Evolutionary conservation across 2,888 invertebrate genomes (phyloP), one percentile per base, ranked within the genome.

Genomic region (Muschampia staudingeri): DNA sequence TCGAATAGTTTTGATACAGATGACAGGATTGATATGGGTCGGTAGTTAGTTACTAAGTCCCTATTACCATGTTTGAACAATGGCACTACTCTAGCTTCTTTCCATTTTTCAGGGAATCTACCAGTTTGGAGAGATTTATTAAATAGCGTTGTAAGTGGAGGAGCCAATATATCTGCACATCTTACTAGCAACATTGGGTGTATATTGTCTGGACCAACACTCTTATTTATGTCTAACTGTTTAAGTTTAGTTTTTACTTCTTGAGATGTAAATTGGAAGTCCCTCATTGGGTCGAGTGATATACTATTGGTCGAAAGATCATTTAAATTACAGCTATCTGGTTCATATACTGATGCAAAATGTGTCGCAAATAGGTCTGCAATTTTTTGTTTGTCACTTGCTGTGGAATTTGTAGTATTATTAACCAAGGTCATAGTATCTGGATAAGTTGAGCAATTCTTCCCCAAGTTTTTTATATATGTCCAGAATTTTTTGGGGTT

Each of bases 401-500:
- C 25, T 25, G 25, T 25, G 25, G 25, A 25, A 25, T 25, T 25
- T 25, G 25, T 30, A 30, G 30, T 25, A 2, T 25, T 25, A 25
- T 25, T 25, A 25, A 34, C 25, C 6, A 65, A 12, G 30, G 30
- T 65, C 65, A 65, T 65, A 7, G 30, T 30, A 30, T 30, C 30
- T 14, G 65, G 65, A 7, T 65, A 65, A 4, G 12, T 14, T 14
- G 30, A 30, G 14, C 14, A 6, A 65, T 65, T 65, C 11, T 12
- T 25, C 14, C 65, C 5, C 34, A 67, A 11, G 12, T 67, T 67
- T 67, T 67, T 67, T 1, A 67, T 16, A 6, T 67, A 16, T 67
- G 65, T 34, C 65, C 65, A 67, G 16, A 67, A 67, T 34, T 7
- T 67, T 67, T 67, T 67, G 2, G 65, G 30, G 25, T 67, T 67